These are phyloP conservation scores for Moxostoma hubbsi DNA, from an alignment of 2,797 vertebrate genomes.

Conservation along the genomic window DNA sequence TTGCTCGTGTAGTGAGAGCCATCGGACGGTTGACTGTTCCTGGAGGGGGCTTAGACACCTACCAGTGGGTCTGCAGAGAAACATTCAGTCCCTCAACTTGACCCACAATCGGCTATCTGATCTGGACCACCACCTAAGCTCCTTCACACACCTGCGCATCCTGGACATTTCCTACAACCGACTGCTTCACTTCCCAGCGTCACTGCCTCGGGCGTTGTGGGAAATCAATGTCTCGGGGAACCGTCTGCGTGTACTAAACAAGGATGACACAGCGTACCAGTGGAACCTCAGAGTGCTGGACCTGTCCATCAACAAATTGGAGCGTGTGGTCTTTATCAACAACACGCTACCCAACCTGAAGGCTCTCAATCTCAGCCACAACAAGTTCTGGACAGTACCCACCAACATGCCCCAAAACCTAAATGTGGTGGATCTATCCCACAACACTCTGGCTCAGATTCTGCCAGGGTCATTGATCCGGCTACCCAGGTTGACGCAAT, in stretches of 20 bases:
- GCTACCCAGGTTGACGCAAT: conserved; percentile 78
- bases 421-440: conserved; percentile 87
- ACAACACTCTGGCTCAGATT: conserved; percentile 89
- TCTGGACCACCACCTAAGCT: conserved; percentile 84
- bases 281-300: conserved; percentile 93
- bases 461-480: conserved; percentile 87
- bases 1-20: conserved; percentile 87
- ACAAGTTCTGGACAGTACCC: conserved; percentile 94
- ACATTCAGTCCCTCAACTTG: conserved; percentile 89
- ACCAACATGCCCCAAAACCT: conserved; percentile 90
- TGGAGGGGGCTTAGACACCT: conserved; percentile 84
- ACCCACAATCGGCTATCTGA: conserved; percentile 88
- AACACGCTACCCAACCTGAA: conserved; percentile 88
- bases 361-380: conserved; percentile 90
- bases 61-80: conserved; percentile 88
- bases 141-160: conserved; percentile 87
- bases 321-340: conserved; percentile 93
- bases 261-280: conserved; percentile 93
- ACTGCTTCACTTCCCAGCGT: conserved; percentile 82
- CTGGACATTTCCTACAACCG: conserved; percentile 92
- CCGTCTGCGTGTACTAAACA: conserved; percentile 86
- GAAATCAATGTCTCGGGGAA: conserved; percentile 87
- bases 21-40: conserved; percentile 93
- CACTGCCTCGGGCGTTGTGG: conserved; percentile 92
- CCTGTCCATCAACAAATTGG: conserved; percentile 89